Conservation (phyloP, 2,797 vertebrate genomes). For the Helostoma temminkii region DNA sequence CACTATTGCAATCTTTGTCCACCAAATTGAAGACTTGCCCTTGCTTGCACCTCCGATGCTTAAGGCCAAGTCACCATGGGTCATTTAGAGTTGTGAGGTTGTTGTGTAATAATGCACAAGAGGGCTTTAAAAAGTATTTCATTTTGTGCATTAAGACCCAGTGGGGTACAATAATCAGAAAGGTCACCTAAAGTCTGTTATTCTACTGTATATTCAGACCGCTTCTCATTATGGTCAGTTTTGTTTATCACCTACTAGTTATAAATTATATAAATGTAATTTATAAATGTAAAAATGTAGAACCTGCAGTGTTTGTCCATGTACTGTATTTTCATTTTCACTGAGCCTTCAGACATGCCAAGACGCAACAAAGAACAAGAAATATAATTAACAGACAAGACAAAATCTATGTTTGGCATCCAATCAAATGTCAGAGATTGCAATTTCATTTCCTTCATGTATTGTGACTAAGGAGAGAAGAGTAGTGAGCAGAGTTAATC, state of each 20-base stretch:
- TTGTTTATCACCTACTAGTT: slow-evolving; percentile 14
- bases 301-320: background rate
- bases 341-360: slow-evolving; percentile 1
- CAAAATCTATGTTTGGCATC: slow-evolving; percentile 21
- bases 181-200: slow-evolving; percentile 51
- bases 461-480: slow-evolving; percentile 10
- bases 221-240: slow-evolving; percentile 10
- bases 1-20: slow-evolving; percentile 78
- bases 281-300: slow-evolving; percentile 8
- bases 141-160: slow-evolving; percentile 47
- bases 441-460: slow-evolving; percentile 33
- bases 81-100: slow-evolving; percentile 53
- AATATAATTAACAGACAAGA: slow-evolving; percentile 23
- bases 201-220: slow-evolving; percentile 28
- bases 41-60: slow-evolving; percentile 70
- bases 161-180: slow-evolving; percentile 29
- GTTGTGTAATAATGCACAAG: slow-evolving; percentile 55
- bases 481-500: slow-evolving; percentile 25
- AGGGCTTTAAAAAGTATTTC: slow-evolving; percentile 61
- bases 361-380: slow-evolving; percentile 23
- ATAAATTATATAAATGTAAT: too few species aligned
- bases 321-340: slow-evolving; percentile 11
- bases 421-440: slow-evolving; percentile 30
- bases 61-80: slow-evolving; percentile 62
- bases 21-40: slow-evolving; percentile 80